A percentile compares a stretch with the other conserved stretches of the same genome.
Conservation (phyloP, 2,888 invertebrate species). For the Watsonalla binaria region DNA sequence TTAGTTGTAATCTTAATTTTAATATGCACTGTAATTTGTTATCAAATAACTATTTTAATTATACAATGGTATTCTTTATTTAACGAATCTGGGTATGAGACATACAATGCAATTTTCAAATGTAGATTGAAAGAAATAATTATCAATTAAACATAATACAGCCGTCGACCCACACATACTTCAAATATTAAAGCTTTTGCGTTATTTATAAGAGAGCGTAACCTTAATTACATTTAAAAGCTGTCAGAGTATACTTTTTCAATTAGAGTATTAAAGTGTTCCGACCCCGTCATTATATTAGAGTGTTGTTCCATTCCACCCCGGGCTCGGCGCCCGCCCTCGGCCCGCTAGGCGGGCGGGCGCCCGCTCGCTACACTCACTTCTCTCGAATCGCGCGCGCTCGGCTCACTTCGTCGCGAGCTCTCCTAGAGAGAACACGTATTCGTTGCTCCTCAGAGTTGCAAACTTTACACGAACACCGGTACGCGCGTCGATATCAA, state of each 20-base stretch:
- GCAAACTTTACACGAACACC: slow-evolving; percentile 70
- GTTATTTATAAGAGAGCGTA: slow-evolving; percentile 42
- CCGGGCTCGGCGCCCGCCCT: slow-evolving; percentile 53
- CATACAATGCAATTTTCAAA: too few relatives aligned
- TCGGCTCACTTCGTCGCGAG: slow-evolving; percentile 62
- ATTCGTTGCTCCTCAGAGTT: slow-evolving; percentile 17
- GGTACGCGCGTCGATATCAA: slow-evolving; percentile 27
- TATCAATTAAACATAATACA: not conserved
- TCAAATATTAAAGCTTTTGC: slow-evolving; percentile 21
- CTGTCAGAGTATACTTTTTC: slow-evolving; percentile 74
- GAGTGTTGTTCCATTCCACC: slow-evolving; percentile 75
- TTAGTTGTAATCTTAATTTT: not conserved
- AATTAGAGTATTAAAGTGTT: slow-evolving; percentile 78
- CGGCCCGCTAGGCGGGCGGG: slow-evolving; percentile 26
- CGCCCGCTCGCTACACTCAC: slow-evolving; percentile 18
- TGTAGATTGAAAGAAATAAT: too few relatives aligned
- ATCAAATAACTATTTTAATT: too few relatives aligned
- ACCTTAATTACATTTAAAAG: slow-evolving; percentile 68
- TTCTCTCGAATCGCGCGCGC: slow-evolving; percentile 17
- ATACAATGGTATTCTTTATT: too few relatives aligned
- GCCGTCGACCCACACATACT: not conserved
- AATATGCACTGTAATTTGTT: not conserved
- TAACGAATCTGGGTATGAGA: too few relatives aligned
- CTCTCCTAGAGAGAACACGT: slow-evolving; percentile 40
- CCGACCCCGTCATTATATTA: slow-evolving; percentile 78